phyloP scores from a whole-genome alignment of 2,797 vertebrate genomes.

The Melanotaenia parkinsoni region DNA sequence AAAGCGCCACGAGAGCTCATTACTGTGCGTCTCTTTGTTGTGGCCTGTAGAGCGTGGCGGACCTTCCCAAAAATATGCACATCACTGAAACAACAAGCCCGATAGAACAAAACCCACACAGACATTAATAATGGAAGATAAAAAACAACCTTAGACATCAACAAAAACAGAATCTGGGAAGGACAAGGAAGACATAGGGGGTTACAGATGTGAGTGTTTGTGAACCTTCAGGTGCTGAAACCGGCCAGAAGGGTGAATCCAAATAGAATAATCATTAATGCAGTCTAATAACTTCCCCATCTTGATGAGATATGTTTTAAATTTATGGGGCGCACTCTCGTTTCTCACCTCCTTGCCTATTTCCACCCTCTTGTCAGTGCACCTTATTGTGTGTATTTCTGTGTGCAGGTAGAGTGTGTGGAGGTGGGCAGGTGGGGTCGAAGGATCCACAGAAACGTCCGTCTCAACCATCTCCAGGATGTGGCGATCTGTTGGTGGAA shows the following conservation, averaged over 20 bases:
- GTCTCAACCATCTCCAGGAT: conserved; percentile 87
- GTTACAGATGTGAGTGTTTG: conserved; percentile 40
- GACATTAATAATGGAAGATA: conserved; percentile 78
- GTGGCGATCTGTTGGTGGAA: conserved; percentile 92
- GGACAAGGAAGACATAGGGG: conserved; percentile 40
- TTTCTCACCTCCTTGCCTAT: too few relatives aligned
- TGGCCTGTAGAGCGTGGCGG: conserved; percentile 78
- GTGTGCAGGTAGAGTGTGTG: conserved; percentile 84
- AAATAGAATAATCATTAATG: conserved; percentile 42
- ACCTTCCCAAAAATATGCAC: conserved; percentile 82
- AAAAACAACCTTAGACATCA: conserved; percentile 66
- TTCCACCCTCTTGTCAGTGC: conserved; percentile 6
- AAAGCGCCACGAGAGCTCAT: conserved; percentile 76
- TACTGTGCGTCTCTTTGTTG: conserved; percentile 79
- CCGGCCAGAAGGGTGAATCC: conserved; percentile 27
- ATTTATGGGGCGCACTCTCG: neutral
- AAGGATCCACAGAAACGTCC: conserved; percentile 79
- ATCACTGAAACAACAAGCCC: conserved; percentile 79
- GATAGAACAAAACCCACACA: conserved; percentile 67
- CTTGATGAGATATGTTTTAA: conserved; percentile 14
- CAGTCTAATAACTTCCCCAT: conserved; percentile 19
- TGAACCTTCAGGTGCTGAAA: conserved; percentile 46
- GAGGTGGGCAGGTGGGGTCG: conserved; percentile 83
- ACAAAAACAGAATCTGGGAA: conserved; percentile 61
- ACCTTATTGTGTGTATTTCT: conserved; percentile 4